Conservation (phyloP, 1,140 invertebrate genomes). For the Cydia fagiglandana region DNA sequence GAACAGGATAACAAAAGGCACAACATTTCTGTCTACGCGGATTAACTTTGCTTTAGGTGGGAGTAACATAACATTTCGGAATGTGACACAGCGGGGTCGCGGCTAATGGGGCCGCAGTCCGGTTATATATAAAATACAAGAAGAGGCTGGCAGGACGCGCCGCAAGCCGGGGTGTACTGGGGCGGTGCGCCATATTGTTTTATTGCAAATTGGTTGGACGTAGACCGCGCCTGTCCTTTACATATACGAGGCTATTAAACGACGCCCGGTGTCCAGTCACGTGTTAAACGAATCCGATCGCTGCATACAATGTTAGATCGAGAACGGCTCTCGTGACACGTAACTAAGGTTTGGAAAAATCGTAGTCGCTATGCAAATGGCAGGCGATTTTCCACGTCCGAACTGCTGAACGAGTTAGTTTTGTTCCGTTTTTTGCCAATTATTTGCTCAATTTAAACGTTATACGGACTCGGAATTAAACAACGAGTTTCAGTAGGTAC, state of each 20-base stretch:
- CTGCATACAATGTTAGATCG: constrained; percentile 64
- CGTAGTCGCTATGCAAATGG: constrained; percentile 28
- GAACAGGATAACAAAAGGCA: constrained; percentile 26
- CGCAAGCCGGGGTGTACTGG: constrained; percentile 57
- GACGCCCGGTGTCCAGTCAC: constrained; percentile 69
- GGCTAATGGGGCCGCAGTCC: constrained; percentile 56
- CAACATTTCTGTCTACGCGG: constrained; percentile 39
- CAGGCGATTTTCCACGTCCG: constrained; percentile 15
- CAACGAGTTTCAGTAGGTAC: not conserved
- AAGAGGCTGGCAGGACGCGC: constrained; percentile 56
- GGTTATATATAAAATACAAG: constrained; percentile 64
- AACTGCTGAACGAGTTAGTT: constrained; percentile 23
- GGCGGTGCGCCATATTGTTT: constrained; percentile 71
- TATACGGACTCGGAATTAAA: constrained; percentile 5
- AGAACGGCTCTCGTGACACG: constrained; percentile 48
- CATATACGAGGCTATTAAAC: constrained; percentile 78
- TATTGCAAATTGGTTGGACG: constrained; percentile 78
- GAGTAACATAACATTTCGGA: constrained; percentile 47
- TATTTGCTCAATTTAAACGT: constrained; percentile 21
- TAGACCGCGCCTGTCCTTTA: constrained; percentile 73
- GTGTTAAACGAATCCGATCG: constrained; percentile 76
- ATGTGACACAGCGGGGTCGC: constrained; percentile 60
- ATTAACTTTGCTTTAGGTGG: constrained; percentile 53
- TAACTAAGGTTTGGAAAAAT: constrained; percentile 40
- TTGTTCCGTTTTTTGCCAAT: not conserved